These are phyloP conservation scores for Trachelus iudaicus DNA, from an alignment of 2,888 invertebrate genomes.

Conservation along the genomic window DNA sequence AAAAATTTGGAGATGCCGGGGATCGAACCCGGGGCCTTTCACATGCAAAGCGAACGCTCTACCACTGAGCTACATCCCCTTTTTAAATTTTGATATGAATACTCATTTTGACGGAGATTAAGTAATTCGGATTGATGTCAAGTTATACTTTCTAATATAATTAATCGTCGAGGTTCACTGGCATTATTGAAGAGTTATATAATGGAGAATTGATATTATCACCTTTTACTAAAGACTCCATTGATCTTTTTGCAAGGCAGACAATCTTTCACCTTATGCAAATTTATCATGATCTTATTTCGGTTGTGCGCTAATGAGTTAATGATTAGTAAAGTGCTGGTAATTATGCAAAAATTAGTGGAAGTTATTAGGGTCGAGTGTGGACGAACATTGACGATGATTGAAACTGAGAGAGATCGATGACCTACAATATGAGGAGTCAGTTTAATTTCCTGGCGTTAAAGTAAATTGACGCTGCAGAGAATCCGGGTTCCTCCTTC, in stretches of 20 bases:
- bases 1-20: constrained; percentile 86
- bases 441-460: constrained; percentile 32
- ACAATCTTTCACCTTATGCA: neutral
- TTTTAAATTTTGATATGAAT: neutral
- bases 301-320: neutral
- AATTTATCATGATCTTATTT: neutral
- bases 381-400: constrained; percentile 10
- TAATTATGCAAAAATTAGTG: constrained; percentile 10
- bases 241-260: neutral
- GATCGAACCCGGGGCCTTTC: constrained; percentile 99
- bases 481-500: neutral
- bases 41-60: constrained; percentile 99
- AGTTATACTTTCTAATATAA: neutral
- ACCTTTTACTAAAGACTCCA: neutral
- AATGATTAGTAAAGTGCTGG: neutral
- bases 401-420: constrained; percentile 20
- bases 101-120: neutral
- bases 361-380: constrained; percentile 28
- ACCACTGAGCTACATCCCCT: constrained; percentile 97
- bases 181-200: too few species aligned
- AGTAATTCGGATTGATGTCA: neutral
- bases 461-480: constrained; percentile 3
- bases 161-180: neutral
- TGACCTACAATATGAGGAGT: constrained; percentile 18
- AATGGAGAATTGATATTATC: neutral